Evolutionary conservation across 1,140 invertebrate genomes (phyloP).

Genomic region (Cyclina sinensis): DNA sequence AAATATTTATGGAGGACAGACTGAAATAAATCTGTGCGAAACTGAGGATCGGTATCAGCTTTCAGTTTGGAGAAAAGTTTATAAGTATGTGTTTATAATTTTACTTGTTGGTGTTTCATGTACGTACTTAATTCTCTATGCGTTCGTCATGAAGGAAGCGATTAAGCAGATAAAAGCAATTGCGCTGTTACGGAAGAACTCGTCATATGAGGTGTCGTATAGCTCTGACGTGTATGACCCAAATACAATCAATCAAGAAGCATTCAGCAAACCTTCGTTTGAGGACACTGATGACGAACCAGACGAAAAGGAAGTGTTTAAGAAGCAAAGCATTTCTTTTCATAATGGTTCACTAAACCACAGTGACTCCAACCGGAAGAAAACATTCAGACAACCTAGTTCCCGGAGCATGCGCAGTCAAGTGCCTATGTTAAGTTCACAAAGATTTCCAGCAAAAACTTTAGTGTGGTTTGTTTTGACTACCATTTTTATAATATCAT

Average conservation of each 20-base stretch:
- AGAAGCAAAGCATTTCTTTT: background rate
- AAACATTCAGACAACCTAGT: constrained; percentile 35
- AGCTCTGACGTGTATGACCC: constrained; percentile 52
- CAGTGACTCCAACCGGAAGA: background rate
- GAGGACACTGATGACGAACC: background rate
- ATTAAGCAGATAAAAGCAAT: constrained; percentile 43
- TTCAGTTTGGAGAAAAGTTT: constrained; percentile 26
- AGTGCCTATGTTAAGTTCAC: background rate
- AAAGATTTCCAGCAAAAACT: constrained; percentile 51
- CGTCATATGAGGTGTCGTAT: constrained; percentile 30
- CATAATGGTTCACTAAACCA: background rate
- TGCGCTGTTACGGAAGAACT: constrained; percentile 16
- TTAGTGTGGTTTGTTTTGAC: constrained; percentile 58
- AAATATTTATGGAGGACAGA: constrained; percentile 14
- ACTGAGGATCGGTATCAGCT: constrained; percentile 37
- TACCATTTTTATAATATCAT: constrained; percentile 43
- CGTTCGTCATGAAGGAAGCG: constrained; percentile 50
- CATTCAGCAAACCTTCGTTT: no score
- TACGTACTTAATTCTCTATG: constrained; percentile 35
- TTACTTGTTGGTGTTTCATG: constrained; percentile 37
- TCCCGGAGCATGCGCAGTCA: constrained; percentile 11
- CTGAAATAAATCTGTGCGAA: constrained; percentile 41
- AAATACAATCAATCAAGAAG: background rate
- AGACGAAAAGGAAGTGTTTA: background rate
- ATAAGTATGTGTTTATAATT: constrained; percentile 45